Evolutionary conservation across 2,797 vertebrate species (phyloP).

Genomic region (Chiloscyllium punctatum): DNA sequence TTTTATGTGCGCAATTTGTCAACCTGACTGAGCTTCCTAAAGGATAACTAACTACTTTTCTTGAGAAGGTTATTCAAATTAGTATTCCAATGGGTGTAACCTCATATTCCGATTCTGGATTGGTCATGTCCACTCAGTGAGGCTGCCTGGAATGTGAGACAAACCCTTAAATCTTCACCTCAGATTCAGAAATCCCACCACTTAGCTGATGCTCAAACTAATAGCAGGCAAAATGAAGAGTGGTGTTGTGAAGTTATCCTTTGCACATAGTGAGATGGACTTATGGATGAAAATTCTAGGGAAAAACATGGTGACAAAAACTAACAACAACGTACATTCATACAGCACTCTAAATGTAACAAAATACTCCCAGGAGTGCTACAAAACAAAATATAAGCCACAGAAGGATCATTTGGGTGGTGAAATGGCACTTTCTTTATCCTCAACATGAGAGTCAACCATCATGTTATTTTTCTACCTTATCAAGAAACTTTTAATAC

Average conservation of each 20-base stretch:
- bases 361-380: no score
- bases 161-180: not conserved
- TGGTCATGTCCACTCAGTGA: not conserved
- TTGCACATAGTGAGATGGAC: not conserved
- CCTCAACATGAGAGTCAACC: not conserved
- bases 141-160: not conserved
- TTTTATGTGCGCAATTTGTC: no score
- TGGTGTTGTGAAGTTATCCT: not conserved
- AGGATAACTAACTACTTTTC: no score
- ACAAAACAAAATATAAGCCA: no score
- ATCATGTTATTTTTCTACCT: not conserved
- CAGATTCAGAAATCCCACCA: not conserved
- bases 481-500: not conserved
- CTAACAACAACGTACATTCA: no score
- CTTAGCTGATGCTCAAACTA: not conserved
- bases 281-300: not conserved
- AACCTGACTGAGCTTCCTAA: no score
- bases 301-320: not conserved
- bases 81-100: not conserved
- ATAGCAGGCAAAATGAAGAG: no score
- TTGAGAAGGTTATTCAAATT: no score
- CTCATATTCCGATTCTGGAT: no score
- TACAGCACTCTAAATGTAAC: no score
- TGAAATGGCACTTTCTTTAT: not conserved
- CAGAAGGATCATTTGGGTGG: not conserved